Evolutionary conservation across 64 coral and sea anemone genomes (phyloP).

Genomic region (Platygyra sinensis): DNA sequence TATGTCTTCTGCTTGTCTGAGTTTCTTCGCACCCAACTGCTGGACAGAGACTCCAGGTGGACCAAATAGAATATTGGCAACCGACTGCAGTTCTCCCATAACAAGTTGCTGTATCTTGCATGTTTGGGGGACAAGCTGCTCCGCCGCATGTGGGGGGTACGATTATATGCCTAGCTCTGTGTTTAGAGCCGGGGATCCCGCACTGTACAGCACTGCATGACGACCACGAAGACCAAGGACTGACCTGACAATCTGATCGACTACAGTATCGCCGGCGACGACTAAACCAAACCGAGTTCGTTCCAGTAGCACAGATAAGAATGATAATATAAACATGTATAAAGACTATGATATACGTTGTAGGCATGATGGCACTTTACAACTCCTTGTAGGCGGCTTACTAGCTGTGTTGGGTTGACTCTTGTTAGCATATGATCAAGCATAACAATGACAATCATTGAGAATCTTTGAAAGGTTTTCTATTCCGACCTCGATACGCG

Average conservation of each 20-base stretch:
- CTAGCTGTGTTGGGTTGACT: not conserved
- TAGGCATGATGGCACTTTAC: conserved; percentile 1
- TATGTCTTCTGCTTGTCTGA: not conserved
- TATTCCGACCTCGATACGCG: too few relatives aligned
- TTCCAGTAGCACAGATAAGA: not conserved
- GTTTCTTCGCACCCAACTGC: conserved; percentile 6
- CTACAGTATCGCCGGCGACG: not conserved
- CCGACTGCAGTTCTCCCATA: not conserved
- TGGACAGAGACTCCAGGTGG: not conserved
- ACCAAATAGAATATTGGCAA: conserved; percentile 10
- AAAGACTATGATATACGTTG: not conserved
- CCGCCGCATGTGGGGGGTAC: too few relatives aligned
- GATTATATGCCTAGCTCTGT: not conserved
- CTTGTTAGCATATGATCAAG: too few relatives aligned
- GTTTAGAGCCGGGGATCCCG: conserved; percentile 1
- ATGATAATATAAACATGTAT: not conserved
- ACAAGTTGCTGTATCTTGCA: not conserved
- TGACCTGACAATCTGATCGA: not conserved
- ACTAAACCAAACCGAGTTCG: too few relatives aligned
- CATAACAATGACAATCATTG: too few relatives aligned
- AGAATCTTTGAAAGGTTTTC: too few relatives aligned
- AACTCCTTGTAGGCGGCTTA: not conserved
- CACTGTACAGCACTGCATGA: not conserved
- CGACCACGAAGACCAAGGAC: conserved; percentile 6
- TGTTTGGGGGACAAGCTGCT: too few relatives aligned